phyloP scores from a whole-genome alignment of 2,797 vertebrate species.

The Vespertilio murinus region DNA sequence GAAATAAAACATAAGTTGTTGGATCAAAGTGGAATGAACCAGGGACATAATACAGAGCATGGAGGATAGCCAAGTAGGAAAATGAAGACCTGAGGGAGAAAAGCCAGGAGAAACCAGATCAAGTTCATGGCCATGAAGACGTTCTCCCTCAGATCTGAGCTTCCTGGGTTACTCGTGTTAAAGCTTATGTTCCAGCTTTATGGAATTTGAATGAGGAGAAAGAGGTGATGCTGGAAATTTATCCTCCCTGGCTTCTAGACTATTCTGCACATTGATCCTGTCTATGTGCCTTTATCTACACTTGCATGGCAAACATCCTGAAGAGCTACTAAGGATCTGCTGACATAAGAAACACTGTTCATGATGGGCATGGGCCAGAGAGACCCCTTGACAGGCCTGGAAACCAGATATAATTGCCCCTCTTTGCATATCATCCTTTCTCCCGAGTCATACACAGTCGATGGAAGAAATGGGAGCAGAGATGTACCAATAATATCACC shows the following conservation, averaged over 20 bases:
- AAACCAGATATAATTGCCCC: slow-evolving; percentile 66
- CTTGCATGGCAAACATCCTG: neutral
- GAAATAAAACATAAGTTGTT: neutral
- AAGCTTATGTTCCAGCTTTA: neutral
- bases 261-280: neutral
- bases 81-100: neutral
- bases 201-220: neutral
- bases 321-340: rapidly evolving
- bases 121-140: neutral
- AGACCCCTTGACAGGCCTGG: slow-evolving; percentile 67
- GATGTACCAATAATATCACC: rapidly evolving
- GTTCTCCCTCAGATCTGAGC: neutral
- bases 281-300: neutral
- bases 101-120: slow-evolving; percentile 24
- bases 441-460: neutral
- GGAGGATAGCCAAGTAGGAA: neutral
- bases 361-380: neutral
- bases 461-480: neutral
- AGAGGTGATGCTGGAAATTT: neutral
- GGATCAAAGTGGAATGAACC: neutral
- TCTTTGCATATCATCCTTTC: neutral
- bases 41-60: neutral
- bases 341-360: slow-evolving; percentile 60
- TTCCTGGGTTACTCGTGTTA: neutral
- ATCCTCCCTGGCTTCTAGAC: neutral